Percentiles rank a stretch among this genome's conserved stretches.
Conservation (phyloP, 2,113 vertebrate genomes). For the Cavia aperea region DNA sequence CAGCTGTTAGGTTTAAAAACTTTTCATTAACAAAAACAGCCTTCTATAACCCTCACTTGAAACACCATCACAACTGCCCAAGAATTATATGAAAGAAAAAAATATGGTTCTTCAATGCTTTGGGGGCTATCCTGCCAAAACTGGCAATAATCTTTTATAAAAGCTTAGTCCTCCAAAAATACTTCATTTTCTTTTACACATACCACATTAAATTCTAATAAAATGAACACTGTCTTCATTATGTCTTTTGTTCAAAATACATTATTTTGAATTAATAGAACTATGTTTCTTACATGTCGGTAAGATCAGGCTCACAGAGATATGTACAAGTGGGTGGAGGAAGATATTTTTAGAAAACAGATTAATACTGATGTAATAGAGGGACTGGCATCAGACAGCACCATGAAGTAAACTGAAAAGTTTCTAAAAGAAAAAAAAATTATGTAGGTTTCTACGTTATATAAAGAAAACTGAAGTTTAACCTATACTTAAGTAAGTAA, state of each 20-base stretch:
- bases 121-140: neutral
- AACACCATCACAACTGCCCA: neutral
- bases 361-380: neutral
- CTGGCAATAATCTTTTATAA: neutral
- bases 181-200: neutral
- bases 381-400: neutral
- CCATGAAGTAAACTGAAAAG: neutral
- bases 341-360: neutral
- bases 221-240: neutral
- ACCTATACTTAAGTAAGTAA: neutral
- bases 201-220: neutral
- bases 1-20: neutral
- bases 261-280: neutral
- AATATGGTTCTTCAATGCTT: neutral
- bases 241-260: slow-evolving; percentile 18
- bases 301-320: neutral
- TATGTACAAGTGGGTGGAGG: neutral
- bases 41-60: neutral
- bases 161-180: neutral
- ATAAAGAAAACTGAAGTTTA: neutral
- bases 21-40: neutral
- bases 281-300: neutral
- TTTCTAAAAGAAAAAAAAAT: neutral
- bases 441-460: neutral
- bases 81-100: neutral